Evolutionary conservation across 2,888 invertebrate species (phyloP).

Genomic region (Ennomos fuscantarius): DNA sequence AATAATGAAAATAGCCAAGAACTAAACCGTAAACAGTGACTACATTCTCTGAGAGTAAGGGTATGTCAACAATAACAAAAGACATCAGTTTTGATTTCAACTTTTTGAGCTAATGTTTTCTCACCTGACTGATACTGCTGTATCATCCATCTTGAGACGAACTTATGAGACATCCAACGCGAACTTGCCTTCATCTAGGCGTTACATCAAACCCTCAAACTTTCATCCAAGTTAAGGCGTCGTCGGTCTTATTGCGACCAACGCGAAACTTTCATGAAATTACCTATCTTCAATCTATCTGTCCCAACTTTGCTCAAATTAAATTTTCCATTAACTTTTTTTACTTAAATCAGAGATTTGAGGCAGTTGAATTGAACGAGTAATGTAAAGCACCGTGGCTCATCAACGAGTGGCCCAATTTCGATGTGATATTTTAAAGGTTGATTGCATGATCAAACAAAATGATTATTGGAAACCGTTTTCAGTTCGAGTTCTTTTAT

Average conservation of each 20-base stretch:
- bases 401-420: conserved; percentile 5
- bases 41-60: no score
- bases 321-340: conserved; percentile 19
- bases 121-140: conserved; percentile 15
- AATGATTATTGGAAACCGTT: not conserved
- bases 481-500: conserved; percentile 2
- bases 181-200: conserved; percentile 11
- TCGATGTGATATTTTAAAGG: not conserved
- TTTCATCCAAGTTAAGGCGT: conserved; percentile 12
- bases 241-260: conserved; percentile 5
- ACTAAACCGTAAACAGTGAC: no score
- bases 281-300: conserved; percentile 18
- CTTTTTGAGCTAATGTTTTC: conserved; percentile 5
- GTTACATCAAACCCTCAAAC: conserved; percentile 13
- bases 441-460: conserved; percentile 1
- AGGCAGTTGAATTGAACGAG: not conserved
- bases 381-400: not conserved
- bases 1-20: no score
- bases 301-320: conserved; percentile 13
- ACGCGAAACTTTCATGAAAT: conserved; percentile 24
- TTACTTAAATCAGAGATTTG: conserved; percentile 12
- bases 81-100: not conserved
- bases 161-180: conserved; percentile 13
- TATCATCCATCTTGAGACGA: conserved; percentile 18
- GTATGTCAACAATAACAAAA: no score